Conservation (phyloP, 2,113 vertebrate genomes). For the Notarius quadriscutis region DNA sequence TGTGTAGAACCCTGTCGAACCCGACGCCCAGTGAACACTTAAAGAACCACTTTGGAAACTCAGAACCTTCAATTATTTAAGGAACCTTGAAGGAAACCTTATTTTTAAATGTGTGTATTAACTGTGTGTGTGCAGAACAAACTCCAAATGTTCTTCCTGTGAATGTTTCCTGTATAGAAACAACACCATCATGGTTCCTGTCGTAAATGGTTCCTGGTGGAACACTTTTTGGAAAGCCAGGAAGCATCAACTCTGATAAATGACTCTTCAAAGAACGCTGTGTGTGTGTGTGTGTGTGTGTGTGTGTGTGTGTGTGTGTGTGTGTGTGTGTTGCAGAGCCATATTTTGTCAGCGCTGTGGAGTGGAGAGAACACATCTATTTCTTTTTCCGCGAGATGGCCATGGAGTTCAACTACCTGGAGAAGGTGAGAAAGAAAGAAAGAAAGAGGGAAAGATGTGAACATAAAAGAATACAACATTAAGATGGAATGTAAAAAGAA, state of each 20-base stretch:
- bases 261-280: neutral
- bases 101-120: neutral
- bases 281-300: conserved; percentile 4
- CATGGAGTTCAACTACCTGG: conserved; percentile 98
- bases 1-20: no score
- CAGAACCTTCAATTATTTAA: no score
- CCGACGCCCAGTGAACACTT: no score
- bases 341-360: conserved; percentile 89
- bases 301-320: conserved; percentile 21
- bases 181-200: no score
- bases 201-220: no score
- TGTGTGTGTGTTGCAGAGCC: conserved; percentile 74
- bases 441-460: neutral
- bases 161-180: no score
- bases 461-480: no score
- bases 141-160: no score
- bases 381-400: conserved; percentile 98
- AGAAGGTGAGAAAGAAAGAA: conserved; percentile 78
- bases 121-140: neutral
- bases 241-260: no score
- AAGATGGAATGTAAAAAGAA: neutral
- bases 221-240: no score
- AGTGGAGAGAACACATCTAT: conserved; percentile 92
- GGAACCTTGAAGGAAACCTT: no score
- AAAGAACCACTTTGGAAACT: no score